phyloP scores from a whole-genome alignment of 2,113 vertebrate genomes.

The Spea multiplicata region DNA sequence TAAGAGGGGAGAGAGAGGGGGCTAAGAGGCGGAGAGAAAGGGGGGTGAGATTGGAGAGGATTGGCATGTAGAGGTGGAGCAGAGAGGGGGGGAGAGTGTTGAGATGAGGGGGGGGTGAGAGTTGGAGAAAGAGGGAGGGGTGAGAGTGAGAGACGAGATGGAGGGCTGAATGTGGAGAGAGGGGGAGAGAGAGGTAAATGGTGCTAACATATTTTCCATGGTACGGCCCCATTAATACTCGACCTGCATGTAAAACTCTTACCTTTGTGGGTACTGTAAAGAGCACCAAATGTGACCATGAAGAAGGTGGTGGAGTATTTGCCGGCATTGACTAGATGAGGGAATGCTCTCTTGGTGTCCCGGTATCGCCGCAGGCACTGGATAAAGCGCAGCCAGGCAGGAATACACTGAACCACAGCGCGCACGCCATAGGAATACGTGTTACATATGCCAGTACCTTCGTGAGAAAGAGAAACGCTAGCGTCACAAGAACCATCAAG shows the following conservation, averaged over 20 bases:
- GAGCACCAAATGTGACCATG: slow-evolving; percentile 91
- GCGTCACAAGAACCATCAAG: slow-evolving; percentile 27
- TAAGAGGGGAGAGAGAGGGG: too few species aligned
- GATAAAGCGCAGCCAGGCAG: slow-evolving; percentile 96
- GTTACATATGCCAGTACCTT: slow-evolving; percentile 73
- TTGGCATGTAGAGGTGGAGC: too few species aligned
- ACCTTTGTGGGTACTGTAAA: slow-evolving; percentile 93
- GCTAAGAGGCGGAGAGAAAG: too few species aligned
- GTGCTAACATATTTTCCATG: too few species aligned
- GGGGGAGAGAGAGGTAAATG: too few species aligned
- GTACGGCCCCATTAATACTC: not conserved
- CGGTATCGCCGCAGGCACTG: slow-evolving; percentile 97
- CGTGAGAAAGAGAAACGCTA: slow-evolving; percentile 37
- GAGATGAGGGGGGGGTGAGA: too few species aligned
- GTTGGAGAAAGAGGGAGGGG: too few species aligned
- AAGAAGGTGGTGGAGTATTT: slow-evolving; percentile 99
- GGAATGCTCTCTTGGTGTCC: slow-evolving; percentile 94
- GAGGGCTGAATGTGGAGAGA: too few species aligned
- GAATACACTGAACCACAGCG: slow-evolving; percentile 94
- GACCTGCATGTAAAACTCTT: slow-evolving; percentile 38
- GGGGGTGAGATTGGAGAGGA: too few species aligned
- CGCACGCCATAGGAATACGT: slow-evolving; percentile 92
- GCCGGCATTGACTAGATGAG: slow-evolving; percentile 93
- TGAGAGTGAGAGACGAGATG: too few species aligned
- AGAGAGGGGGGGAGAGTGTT: too few species aligned